Percentiles rank a stretch among this genome's conserved stretches.
phyloP scores from a whole-genome alignment of 92 coral and sea anemone species.

The Zoanthus solanderi region DNA sequence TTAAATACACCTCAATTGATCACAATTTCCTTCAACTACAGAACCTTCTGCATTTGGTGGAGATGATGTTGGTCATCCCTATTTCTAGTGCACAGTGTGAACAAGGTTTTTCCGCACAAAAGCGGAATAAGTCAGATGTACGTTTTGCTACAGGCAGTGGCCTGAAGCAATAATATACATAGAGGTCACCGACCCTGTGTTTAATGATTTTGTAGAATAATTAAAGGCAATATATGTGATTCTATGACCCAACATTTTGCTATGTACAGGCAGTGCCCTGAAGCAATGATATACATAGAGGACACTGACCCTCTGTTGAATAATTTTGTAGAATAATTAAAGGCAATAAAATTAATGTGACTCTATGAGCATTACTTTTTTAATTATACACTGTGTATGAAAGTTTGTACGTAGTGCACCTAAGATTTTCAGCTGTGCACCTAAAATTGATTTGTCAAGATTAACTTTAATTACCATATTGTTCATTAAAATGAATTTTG shows the following conservation, averaged over 20 bases:
- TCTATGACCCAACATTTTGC: slow-evolving; percentile 14
- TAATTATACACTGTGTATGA: slow-evolving; percentile 34
- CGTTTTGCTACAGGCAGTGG: slow-evolving; percentile 48
- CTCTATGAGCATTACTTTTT: slow-evolving; percentile 13
- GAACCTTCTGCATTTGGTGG: slow-evolving; percentile 29
- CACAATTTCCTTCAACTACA: slow-evolving; percentile 28
- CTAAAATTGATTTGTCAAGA: not conserved
- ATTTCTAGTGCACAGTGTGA: slow-evolving; percentile 19
- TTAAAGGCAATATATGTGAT: slow-evolving; percentile 29
- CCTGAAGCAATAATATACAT: slow-evolving; percentile 50
- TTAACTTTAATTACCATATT: no score
- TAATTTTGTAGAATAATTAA: slow-evolving; percentile 11
- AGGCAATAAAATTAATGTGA: slow-evolving; percentile 33
- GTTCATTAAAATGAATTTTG: no score
- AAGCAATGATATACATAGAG: slow-evolving; percentile 40
- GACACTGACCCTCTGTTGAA: slow-evolving; percentile 31
- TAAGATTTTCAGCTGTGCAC: slow-evolving; percentile 31
- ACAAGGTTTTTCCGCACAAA: not conserved
- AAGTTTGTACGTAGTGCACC: slow-evolving; percentile 24
- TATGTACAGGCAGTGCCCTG: slow-evolving; percentile 54
- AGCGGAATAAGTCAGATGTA: slow-evolving; percentile 14
- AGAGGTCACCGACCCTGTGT: slow-evolving; percentile 32
- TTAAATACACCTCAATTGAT: slow-evolving; percentile 28
- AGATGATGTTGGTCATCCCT: slow-evolving; percentile 16
- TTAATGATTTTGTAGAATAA: slow-evolving; percentile 8